Percentiles rank a stretch among this genome's conserved stretches.
These are phyloP conservation scores for Sebastes kiyomatsui DNA, from an alignment of 2,797 vertebrate species.

Conservation along the genomic window DNA sequence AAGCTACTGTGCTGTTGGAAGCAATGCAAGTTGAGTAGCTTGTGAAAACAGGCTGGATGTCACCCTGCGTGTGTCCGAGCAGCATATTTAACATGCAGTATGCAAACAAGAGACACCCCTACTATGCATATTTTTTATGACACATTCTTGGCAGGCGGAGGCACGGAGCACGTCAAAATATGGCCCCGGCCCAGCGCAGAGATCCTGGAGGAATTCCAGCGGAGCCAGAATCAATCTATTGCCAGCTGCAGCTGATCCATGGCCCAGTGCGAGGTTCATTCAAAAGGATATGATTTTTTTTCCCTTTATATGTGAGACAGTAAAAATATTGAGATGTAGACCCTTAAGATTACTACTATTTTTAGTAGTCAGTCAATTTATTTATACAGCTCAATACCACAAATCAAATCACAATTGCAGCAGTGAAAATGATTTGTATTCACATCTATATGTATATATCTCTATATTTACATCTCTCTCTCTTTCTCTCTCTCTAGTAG, in stretches of 20 bases:
- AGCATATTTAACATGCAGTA: constrained; percentile 30
- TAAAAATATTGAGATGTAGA: neutral
- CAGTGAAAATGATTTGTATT: neutral
- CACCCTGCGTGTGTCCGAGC: neutral
- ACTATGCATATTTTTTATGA: constrained; percentile 39
- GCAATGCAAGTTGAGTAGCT: neutral
- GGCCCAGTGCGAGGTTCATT: neutral
- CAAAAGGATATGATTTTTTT: neutral
- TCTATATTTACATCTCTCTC: no score
- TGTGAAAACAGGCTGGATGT: constrained; percentile 32
- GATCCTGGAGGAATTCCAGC: constrained; percentile 39
- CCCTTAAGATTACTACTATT: neutral
- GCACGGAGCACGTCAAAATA: constrained; percentile 10
- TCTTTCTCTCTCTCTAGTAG: no score
- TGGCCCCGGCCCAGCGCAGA: constrained; percentile 10
- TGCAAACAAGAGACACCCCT: constrained; percentile 39
- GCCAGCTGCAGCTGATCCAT: constrained; percentile 34
- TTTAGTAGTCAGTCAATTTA: neutral
- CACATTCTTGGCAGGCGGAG: constrained; percentile 41
- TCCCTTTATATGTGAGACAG: neutral
- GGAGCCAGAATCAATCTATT: constrained; percentile 29
- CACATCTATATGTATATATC: no score
- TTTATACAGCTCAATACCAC: neutral
- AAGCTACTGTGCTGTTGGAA: neutral
- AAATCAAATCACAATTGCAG: neutral